Evolutionary conservation across 2,888 invertebrate species (phyloP).

Genomic region (Plebejus melissa): DNA sequence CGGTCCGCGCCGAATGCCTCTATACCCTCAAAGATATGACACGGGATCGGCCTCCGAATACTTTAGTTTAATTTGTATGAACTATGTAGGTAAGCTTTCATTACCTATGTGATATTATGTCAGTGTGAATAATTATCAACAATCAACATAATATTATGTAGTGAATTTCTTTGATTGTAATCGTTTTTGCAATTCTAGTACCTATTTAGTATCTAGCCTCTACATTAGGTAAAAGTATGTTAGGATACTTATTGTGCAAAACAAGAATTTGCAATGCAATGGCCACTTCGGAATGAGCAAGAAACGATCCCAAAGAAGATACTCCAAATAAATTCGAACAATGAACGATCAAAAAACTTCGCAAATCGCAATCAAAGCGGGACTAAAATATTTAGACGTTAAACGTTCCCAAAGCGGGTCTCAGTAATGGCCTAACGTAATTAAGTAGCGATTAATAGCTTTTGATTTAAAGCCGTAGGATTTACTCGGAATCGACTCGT

Average conservation of each 20-base stretch:
- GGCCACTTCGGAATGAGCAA: background rate
- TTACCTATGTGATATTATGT: background rate
- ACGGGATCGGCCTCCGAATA: constrained; percentile 1
- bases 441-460: constrained; percentile 21
- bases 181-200: no score
- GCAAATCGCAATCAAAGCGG: constrained; percentile 10
- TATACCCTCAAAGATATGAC: constrained; percentile 23
- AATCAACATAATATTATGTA: no score
- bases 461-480: constrained; percentile 18
- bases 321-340: background rate
- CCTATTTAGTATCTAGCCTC: no score
- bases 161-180: no score
- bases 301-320: background rate
- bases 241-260: background rate
- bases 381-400: constrained; percentile 16
- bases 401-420: constrained; percentile 18
- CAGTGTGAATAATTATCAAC: background rate
- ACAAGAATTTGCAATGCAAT: background rate
- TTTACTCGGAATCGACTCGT: constrained; percentile 19
- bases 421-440: constrained; percentile 18
- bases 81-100: constrained; percentile 5
- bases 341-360: constrained; percentile 14
- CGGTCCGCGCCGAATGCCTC: constrained; percentile 17
- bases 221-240: no score
- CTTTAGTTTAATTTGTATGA: background rate